Percentiles rank a stretch among this genome's conserved stretches.
Evolutionary conservation across 2,797 vertebrate species (phyloP).

Genomic region (Schizopygopsis pylzovi): DNA sequence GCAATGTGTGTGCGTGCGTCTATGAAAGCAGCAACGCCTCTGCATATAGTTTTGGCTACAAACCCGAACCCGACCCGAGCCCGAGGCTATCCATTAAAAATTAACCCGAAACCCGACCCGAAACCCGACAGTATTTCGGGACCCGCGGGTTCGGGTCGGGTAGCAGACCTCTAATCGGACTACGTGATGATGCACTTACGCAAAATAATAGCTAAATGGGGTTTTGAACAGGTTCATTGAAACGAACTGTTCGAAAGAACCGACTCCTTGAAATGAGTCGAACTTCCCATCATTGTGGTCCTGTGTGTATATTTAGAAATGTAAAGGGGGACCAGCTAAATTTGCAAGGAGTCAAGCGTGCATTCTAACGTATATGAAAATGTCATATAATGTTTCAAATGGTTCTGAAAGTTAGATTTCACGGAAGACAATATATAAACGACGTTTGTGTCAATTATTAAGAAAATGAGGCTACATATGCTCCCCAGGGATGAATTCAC

Average conservation of each 20-base stretch:
- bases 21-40: no score
- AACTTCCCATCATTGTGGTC: not conserved
- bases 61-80: no score
- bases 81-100: no score
- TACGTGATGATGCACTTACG: slow-evolving; percentile 3
- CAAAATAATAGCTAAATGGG: not conserved
- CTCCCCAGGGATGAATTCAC: not conserved
- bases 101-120: no score
- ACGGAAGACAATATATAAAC: not conserved
- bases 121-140: no score
- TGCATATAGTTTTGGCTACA: no score
- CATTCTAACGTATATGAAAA: not conserved
- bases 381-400: not conserved
- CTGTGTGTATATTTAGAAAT: slow-evolving; percentile 10
- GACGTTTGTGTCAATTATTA: not conserved
- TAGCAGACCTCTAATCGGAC: no score
- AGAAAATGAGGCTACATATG: not conserved
- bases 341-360: not conserved
- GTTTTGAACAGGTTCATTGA: not conserved
- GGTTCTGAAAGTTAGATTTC: not conserved
- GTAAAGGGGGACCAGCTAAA: not conserved
- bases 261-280: not conserved
- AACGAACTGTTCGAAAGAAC: slow-evolving; percentile 22
- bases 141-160: no score
- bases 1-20: no score